phyloP scores from a whole-genome alignment of 2,888 invertebrate species.

The Pseudolycoriella hygida region DNA sequence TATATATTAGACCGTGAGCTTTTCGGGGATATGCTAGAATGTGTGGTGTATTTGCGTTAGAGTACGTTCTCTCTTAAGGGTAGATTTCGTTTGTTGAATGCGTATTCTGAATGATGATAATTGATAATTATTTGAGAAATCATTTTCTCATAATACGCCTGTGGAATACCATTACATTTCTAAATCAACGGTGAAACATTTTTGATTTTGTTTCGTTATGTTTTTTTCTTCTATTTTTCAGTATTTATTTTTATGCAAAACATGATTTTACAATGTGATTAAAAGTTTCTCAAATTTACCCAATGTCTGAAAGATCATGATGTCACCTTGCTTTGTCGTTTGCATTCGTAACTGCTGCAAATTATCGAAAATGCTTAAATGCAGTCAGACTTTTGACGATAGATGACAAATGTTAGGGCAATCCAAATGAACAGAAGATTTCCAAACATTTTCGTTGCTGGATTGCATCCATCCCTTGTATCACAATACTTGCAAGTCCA shows the following conservation, averaged over 20 bases:
- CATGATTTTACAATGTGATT: no score
- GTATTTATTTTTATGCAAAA: no score
- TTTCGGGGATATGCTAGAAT: background rate
- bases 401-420: background rate
- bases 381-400: no score
- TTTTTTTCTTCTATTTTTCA: no score
- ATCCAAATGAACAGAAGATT: background rate
- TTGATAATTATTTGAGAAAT: conserved; percentile 4
- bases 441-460: background rate
- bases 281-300: no score
- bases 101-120: background rate
- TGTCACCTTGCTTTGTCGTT: no score
- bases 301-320: no score
- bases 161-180: conserved; percentile 1
- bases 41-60: background rate
- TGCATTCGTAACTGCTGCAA: no score
- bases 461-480: conserved; percentile 3
- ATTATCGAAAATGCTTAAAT: no score
- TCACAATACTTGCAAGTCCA: conserved; percentile 4
- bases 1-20: background rate
- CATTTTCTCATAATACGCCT: conserved; percentile 2
- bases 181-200: background rate
- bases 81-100: background rate
- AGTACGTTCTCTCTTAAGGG: no score
- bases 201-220: no score